Evolutionary conservation across 2,113 vertebrate species (phyloP), one percentile per base, ranked within the genome.

Genomic region (Pelecanoides urinatrix): DNA sequence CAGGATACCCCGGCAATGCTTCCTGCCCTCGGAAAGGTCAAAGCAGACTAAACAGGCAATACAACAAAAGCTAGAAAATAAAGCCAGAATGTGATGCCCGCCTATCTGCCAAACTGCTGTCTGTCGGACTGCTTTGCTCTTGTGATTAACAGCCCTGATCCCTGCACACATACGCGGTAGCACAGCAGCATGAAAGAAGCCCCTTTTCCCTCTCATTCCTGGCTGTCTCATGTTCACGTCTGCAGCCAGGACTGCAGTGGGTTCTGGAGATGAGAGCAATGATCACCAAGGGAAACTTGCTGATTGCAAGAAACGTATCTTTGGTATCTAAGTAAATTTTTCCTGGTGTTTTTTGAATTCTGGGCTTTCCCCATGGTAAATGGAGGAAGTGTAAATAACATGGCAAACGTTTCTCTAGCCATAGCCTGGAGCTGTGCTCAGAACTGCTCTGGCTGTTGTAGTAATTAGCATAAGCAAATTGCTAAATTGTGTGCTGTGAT

Each of bases 381-480:
- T 0, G 2, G 36, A 52, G 53, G 26, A 92, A 91, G 79, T 55
- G 80, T 87, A 76, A 94, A 91, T 86, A 91, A 62, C 36, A 22
- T 2, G 29, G 73, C 45, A 92, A 92, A 88, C 13, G 22, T 59
- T 89, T 88, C 61, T 74, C 47, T 40, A 72, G 80, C 91, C 76
- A 44, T 32, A 90, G 89, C 95, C 95, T 80, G 20, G 77, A 82
- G 95, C 80, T 96, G 77, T 86, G 50, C 78, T 97, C 74, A 66
- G 80, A 95, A 90, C 84, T 66, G 53, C 85, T 96, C 66, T 89
- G 89, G 45, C 59, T 90, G 70, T 86, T 95, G 91, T 91, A 94
- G 85, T 70, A 94, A 96, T 97, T 97, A 97, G 94, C 95, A 97
- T 89, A 85, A 95, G 67, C 94, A 96, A 97, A 97, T 97, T 95